Evolutionary conservation across 2,113 vertebrate species (phyloP), one percentile per base, ranked within the genome.

Genomic region (Ancistrus triradiatus): DNA sequence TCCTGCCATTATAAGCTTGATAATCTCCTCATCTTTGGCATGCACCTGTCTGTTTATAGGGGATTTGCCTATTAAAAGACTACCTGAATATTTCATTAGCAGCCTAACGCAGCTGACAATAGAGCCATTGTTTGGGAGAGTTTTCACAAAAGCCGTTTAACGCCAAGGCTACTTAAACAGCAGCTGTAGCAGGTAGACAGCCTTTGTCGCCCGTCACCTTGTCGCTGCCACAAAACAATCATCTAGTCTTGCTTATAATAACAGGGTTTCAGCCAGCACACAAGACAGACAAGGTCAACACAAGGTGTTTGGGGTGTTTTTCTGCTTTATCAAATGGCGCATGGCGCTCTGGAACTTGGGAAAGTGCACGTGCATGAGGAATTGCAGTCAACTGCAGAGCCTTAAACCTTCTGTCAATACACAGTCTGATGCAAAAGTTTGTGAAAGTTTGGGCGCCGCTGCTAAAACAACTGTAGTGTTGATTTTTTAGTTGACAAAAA

Each of bases 11-110:
- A 70, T 74, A 63, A 3, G 57, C 57, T 74, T 64, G 40, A 68
- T 3, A 9, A 55, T 72, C 74, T 68, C 40, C 67, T 76, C 66
- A 58, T 63, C 66, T 50, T 48, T 72, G 52, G 71, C 77, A 61
- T 68, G 78, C 80, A 80, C 11, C 14, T 42, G 14, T 77, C 81
- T 77, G 79, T 75, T 68, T 69, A 61, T 66, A 18, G 61, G 73
- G 59, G 77, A 79, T 79, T 81, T 83, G 80, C 70, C 71, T 63
- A 59, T 67, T 60, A 72, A 73, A 69, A 77, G 69, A 67, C 73
- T 66, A 63, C 43, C 71, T 84, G 43, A 77, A 83, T 84, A 81
- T 81, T 82, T 84, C 63, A 85, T 65, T 63, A 37, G 64, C 10
- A 31, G 62, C 43, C 74, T 71, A 69, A 73, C 66, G 73, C 69